These are phyloP conservation scores for Orchesellides sinensis DNA, from an alignment of 2,888 invertebrate species.

Conservation along the genomic window DNA sequence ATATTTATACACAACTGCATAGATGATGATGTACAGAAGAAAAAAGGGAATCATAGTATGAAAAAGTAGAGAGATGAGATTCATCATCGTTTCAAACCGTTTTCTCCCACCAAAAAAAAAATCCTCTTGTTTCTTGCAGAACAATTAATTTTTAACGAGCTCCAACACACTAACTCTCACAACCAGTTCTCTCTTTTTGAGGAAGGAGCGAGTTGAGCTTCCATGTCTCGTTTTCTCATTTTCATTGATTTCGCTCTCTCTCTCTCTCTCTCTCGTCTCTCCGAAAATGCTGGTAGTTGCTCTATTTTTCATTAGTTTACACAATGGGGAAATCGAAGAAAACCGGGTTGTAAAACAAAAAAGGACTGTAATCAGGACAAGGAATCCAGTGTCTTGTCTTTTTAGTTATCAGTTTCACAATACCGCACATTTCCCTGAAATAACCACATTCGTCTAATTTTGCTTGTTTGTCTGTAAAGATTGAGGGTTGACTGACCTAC, in stretches of 20 bases:
- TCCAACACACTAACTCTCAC: too few species aligned
- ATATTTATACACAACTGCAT: too few species aligned
- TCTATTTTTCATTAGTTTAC: conserved; percentile 52
- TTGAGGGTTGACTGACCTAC: too few species aligned
- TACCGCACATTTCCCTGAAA: too few species aligned
- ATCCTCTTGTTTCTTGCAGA: conserved; percentile 1
- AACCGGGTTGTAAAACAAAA: neutral
- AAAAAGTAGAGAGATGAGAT: conserved; percentile 32
- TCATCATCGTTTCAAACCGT: conserved; percentile 37
- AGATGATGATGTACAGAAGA: neutral
- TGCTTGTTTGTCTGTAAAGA: too few species aligned
- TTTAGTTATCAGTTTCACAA: too few species aligned
- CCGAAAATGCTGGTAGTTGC: conserved; percentile 17
- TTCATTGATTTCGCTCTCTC: neutral
- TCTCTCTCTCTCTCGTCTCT: conserved; percentile 10
- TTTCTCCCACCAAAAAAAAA: neutral
- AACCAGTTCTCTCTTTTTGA: conserved; percentile 7
- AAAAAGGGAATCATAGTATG: neutral
- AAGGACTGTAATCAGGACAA: conserved; percentile 49
- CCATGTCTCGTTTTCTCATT: too few species aligned
- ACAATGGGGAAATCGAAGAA: conserved; percentile 13
- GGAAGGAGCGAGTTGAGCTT: neutral
- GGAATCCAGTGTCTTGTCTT: too few species aligned
- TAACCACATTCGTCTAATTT: too few species aligned
- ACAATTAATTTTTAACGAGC: conserved; percentile 64